Percentiles rank a stretch among this genome's conserved stretches.
These are phyloP conservation scores for Nansenia antarctica DNA, from an alignment of 2,113 vertebrate genomes.

Conservation along the genomic window DNA sequence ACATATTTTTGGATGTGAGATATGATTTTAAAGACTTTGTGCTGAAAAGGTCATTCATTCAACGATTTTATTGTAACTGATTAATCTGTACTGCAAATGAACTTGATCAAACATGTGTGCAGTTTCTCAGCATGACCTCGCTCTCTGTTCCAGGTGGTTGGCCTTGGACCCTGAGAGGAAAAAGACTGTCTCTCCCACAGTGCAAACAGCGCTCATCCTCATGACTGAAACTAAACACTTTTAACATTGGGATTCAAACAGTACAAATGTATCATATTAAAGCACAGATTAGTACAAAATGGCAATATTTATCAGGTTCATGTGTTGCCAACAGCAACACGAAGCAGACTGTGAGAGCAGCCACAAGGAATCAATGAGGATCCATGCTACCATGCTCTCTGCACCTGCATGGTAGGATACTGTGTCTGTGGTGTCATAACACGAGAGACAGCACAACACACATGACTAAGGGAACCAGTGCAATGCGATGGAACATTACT, in stretches of 20 bases:
- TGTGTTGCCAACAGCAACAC: slow-evolving; percentile 12
- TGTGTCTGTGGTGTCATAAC: background rate
- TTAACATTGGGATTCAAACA: slow-evolving; percentile 46
- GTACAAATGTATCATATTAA: slow-evolving; percentile 67
- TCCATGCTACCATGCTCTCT: slow-evolving; percentile 2
- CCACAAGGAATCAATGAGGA: slow-evolving; percentile 23
- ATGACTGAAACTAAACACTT: slow-evolving; percentile 49
- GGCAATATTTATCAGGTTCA: slow-evolving; percentile 52
- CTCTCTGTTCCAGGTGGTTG: slow-evolving; percentile 62
- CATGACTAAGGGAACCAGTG: slow-evolving; percentile 34
- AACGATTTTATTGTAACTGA: background rate
- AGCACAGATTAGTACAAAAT: slow-evolving; percentile 74
- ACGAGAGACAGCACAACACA: slow-evolving; percentile 65
- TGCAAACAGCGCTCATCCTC: slow-evolving; percentile 50
- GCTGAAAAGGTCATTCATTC: background rate
- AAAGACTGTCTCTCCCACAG: slow-evolving; percentile 23
- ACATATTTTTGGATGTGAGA: background rate
- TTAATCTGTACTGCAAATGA: slow-evolving; percentile 6
- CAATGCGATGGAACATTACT: background rate
- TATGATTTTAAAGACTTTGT: background rate
- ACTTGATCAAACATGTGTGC: slow-evolving; percentile 18
- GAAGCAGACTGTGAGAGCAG: slow-evolving; percentile 19
- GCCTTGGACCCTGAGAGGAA: slow-evolving; percentile 42
- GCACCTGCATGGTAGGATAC: slow-evolving; percentile 25
- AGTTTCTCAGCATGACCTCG: slow-evolving; percentile 42